Evolutionary conservation across 2,888 invertebrate species (phyloP).

Genomic region (Tenthredo livida): DNA sequence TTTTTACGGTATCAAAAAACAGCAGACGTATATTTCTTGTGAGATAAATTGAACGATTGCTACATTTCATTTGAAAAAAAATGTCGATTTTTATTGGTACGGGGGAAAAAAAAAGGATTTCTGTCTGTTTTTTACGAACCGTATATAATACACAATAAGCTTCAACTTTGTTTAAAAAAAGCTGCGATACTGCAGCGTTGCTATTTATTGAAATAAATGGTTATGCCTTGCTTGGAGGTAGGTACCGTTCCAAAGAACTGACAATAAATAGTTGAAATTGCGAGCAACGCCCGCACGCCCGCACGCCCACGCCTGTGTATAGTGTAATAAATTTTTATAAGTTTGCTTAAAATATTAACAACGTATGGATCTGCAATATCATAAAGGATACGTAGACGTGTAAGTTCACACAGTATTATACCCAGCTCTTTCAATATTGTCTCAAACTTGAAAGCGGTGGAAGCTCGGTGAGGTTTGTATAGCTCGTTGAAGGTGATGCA

Average conservation of each 20-base stretch:
- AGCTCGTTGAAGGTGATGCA: slow-evolving; percentile 31
- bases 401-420: neutral
- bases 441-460: neutral
- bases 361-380: neutral
- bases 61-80: slow-evolving; percentile 14
- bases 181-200: neutral
- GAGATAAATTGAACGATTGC: slow-evolving; percentile 17
- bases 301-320: too few relatives aligned
- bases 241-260: neutral
- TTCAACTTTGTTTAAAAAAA: neutral
- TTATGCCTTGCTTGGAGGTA: neutral
- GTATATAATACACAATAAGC: neutral
- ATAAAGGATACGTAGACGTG: neutral
- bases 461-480: neutral
- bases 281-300: neutral
- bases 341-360: neutral
- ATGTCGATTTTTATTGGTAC: slow-evolving; percentile 30
- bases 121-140: neutral
- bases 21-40: neutral
- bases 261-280: slow-evolving; percentile 9
- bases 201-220: slow-evolving; percentile 44
- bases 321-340: neutral
- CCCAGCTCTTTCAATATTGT: slow-evolving; percentile 10
- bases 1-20: neutral
- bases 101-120: too few relatives aligned